phyloP scores from a whole-genome alignment of 2,888 invertebrate genomes.

The Lasioglossum oenotherae region DNA sequence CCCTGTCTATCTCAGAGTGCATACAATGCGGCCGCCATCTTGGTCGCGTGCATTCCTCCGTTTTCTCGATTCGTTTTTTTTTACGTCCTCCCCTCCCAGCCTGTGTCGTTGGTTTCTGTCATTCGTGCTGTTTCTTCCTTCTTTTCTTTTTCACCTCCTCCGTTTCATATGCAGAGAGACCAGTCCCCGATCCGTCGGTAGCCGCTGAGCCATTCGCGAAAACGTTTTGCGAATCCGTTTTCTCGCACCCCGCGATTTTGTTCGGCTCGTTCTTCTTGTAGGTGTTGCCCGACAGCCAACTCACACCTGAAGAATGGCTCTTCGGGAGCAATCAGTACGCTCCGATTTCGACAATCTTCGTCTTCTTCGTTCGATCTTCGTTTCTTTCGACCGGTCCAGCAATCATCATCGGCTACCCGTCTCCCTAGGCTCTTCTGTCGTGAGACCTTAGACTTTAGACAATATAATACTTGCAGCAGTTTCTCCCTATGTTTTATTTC shows the following conservation, averaged over 20 bases:
- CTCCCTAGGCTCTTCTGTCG: background rate
- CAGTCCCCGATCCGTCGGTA: constrained; percentile 52
- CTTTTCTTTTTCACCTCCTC: constrained; percentile 26
- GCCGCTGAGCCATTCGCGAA: constrained; percentile 35
- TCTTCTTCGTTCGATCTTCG: background rate
- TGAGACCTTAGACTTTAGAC: background rate
- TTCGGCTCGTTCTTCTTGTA: constrained; percentile 6
- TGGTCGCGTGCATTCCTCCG: constrained; percentile 69
- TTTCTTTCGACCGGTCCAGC: background rate
- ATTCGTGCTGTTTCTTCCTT: constrained; percentile 26
- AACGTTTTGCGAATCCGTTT: background rate
- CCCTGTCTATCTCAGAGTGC: constrained; percentile 54
- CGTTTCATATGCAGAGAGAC: constrained; percentile 30
- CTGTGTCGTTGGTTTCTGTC: background rate
- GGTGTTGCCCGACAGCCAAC: constrained; percentile 42
- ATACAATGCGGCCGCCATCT: constrained; percentile 68
- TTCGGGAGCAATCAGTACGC: too few relatives aligned
- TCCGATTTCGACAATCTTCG: background rate
- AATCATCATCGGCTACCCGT: background rate
- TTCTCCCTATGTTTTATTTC: too few relatives aligned
- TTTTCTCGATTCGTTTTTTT: constrained; percentile 58
- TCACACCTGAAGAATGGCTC: background rate
- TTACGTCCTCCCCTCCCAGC: background rate
- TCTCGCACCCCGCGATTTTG: constrained; percentile 10
- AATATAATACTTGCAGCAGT: too few relatives aligned